These are phyloP conservation scores for Nomada hirtipes DNA, from an alignment of 2,888 invertebrate species.

Conservation along the genomic window DNA sequence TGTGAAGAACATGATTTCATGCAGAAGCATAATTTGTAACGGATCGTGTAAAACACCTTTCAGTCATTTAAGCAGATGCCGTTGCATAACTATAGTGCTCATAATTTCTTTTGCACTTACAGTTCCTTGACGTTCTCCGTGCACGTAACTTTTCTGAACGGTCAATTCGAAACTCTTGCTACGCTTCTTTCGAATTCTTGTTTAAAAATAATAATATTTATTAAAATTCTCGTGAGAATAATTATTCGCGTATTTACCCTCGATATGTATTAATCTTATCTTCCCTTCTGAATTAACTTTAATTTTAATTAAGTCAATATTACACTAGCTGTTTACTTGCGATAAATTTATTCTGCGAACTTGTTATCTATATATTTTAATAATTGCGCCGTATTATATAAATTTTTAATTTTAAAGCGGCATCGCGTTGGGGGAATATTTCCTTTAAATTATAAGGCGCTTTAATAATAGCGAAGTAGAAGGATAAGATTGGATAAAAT, in stretches of 20 bases:
- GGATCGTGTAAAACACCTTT: constrained; percentile 21
- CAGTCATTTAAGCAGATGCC: constrained; percentile 34
- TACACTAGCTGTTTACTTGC: not conserved
- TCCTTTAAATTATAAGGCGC: constrained; percentile 44
- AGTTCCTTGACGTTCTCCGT: constrained; percentile 43
- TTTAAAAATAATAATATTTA: too few species aligned
- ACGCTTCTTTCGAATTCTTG: constrained; percentile 34
- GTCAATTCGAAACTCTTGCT: constrained; percentile 46
- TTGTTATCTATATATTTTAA: too few species aligned
- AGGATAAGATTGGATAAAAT: constrained; percentile 29
- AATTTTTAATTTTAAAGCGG: not conserved
- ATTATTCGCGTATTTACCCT: not conserved
- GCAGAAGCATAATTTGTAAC: constrained; percentile 32
- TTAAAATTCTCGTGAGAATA: constrained; percentile 1
- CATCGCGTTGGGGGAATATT: constrained; percentile 5
- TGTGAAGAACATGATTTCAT: not conserved
- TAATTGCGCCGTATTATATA: not conserved
- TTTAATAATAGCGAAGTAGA: constrained; percentile 28
- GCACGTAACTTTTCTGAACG: constrained; percentile 18
- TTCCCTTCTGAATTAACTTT: not conserved
- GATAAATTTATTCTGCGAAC: constrained; percentile 16
- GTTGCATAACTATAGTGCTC: constrained; percentile 37
- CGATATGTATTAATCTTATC: not conserved
- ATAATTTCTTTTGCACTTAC: constrained; percentile 36
- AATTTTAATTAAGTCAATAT: too few species aligned